Base-by-base conservation (phyloP, 2,888 invertebrate species). In the Tholera decimalis region DNA sequence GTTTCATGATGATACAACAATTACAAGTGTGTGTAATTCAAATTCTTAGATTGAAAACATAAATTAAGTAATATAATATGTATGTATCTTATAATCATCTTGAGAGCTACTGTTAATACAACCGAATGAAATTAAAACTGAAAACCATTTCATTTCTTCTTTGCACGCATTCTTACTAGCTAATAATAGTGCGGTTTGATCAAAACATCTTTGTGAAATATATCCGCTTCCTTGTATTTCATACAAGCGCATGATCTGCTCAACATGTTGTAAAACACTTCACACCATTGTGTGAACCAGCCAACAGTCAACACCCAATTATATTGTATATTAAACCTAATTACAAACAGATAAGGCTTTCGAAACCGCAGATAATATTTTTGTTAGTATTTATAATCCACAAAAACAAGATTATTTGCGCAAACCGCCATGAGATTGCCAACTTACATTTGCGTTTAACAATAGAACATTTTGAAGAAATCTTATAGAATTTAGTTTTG, bases 161-260 rank as follows among this genome's bases (percentile, higher is more conserved):
- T 22, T 22, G 1, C 28, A 28, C 1, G 37, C 13, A 44, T 71
- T 69, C 43, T 71, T 8, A 20, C 20, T 46, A 3, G 28, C 28
- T 54, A 63, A 62, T 65, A 65, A 63, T 61, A 57, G 57, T 50
- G 70, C 77, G 77, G 77, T 74, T 50, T 37, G 54, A 65, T 80
- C 55, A 73, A 76, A 78, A 50, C 51, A 9, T 66, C 67, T 80
- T 77, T 82, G 67, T 80, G 83, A 73, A 85, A 85, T 81, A 62
- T 85, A 85, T 83, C 84, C 79, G 69, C 73, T 78, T 71, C 72
- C 69, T 66, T 82, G 69, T 75, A 70, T 62, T 72, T 71, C 61
- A 64, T 56, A 68, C 58, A 70, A 15, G 65, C 77, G 70, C 55
- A 70, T 70, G 35, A 66, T 65, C 70, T 66, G 26, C 65, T 71